Base-by-base conservation (phyloP, 2,113 vertebrate genomes). In the Damaliscus lunatus region DNA sequence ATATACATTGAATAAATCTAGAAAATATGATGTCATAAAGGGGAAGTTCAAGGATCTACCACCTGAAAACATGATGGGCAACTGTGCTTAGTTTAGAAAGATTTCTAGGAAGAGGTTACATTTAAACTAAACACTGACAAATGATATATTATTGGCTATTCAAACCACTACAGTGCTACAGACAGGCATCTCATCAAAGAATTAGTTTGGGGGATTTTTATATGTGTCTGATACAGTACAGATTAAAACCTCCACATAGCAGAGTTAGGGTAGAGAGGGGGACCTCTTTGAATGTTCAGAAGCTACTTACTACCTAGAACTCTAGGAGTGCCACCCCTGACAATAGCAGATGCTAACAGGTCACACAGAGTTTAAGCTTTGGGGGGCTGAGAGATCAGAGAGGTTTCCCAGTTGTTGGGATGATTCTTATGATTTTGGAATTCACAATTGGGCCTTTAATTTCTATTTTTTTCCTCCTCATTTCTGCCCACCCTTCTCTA, bases 401-500 rank as follows among this genome's bases (percentile, higher is more conserved):
- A 40, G 9, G 36, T 74, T 95, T 92, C 15, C 19, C 36, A n/a
- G 33, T 88, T 19, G 14, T 67, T 91, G 17, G 23, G 14, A 83
- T 93, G 33, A 78, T 82, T 83, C 48, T 96, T n/a, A 52, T 33
- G 36, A 84, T 77, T 96, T 91, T 93, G 77, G 43, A 88, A 94
- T 88, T 88, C 12, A 94, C 23, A 78, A 59, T 14, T 64, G 59
- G 55, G 29, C 23, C 88, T 87, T 90, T 95, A 74, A n/a, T 81
- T 90, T 95, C n/a, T 62, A 17, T 50, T 81, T 94, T 94, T 94
- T 86, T 84, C 52, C 53, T 71, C 13, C 55, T 91, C 64, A 40
- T 88, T 88, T 87, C 52, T 94, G 29, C 29, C 36, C 90, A 13
- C 40, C 27, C 17, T 62, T 81, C 55, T 94, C 60, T 90, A 57